Evolutionary conservation across 2,113 vertebrate species (phyloP).

Genomic region (Oreamnos americanus): DNA sequence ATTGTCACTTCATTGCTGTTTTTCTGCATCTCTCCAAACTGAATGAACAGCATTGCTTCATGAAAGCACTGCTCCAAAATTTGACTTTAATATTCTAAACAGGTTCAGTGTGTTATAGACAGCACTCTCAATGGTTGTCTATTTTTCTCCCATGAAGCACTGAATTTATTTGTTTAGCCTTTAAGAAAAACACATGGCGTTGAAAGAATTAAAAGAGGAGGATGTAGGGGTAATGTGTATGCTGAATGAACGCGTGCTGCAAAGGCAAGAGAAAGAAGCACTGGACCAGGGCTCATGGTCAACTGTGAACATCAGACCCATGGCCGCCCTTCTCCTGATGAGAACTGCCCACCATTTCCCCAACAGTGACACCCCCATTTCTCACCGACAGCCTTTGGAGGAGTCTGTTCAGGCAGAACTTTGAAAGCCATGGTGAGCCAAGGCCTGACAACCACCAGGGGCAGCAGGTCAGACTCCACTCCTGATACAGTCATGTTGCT

Average conservation of each 20-base stretch:
- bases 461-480: not conserved
- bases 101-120: slow-evolving; percentile 47
- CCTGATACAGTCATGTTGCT: not conserved
- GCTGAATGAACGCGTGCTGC: slow-evolving; percentile 59
- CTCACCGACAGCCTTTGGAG: slow-evolving; percentile 12
- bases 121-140: slow-evolving; percentile 37
- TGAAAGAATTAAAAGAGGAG: slow-evolving; percentile 63
- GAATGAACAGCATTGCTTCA: slow-evolving; percentile 63
- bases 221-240: slow-evolving; percentile 42
- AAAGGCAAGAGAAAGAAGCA: slow-evolving; percentile 47
- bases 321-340: not conserved
- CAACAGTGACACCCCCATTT: slow-evolving; percentile 59
- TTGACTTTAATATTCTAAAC: slow-evolving; percentile 68
- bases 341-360: not conserved
- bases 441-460: not conserved
- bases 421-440: slow-evolving; percentile 40
- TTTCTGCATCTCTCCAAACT: slow-evolving; percentile 60
- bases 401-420: not conserved
- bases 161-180: slow-evolving; percentile 72
- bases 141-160: slow-evolving; percentile 9
- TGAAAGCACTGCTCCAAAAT: slow-evolving; percentile 62
- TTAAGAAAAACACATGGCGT: slow-evolving; percentile 35
- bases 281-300: slow-evolving; percentile 49
- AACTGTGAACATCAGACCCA: slow-evolving; percentile 62
- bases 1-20: slow-evolving; percentile 69